Conservation (phyloP, 1,140 invertebrate genomes). For the Teleopsis dalmanni region DNA sequence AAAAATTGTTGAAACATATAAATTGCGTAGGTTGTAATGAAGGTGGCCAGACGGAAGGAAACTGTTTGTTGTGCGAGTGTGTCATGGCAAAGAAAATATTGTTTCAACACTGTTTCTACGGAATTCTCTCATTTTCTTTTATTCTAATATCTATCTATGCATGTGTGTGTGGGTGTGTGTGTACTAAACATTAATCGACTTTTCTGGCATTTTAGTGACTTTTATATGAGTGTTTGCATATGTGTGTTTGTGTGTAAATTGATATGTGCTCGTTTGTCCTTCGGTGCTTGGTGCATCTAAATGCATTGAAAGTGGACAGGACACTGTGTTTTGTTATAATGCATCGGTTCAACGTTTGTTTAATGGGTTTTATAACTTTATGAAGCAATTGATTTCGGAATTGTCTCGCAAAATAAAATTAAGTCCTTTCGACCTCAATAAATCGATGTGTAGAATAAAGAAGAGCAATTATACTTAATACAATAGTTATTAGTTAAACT, state of each 20-base stretch:
- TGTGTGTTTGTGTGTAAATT: neutral
- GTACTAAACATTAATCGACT: constrained; percentile 3
- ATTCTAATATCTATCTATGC: neutral
- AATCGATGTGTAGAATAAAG: neutral
- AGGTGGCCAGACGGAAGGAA: neutral
- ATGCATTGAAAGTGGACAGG: neutral
- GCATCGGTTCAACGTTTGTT: constrained; percentile 5
- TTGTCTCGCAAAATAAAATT: neutral
- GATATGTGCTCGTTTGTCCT: neutral
- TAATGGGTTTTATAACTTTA: constrained; percentile 6
- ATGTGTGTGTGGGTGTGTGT: neutral
- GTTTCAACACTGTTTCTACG: constrained; percentile 6
- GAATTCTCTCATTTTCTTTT: neutral
- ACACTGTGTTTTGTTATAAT: neutral
- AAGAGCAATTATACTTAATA: no score
- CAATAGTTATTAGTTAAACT: no score
- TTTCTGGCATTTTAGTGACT: constrained; percentile 3
- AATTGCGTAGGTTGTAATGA: no score
- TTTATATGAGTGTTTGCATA: neutral
- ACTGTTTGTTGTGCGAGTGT: neutral
- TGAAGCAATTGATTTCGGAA: constrained; percentile 7
- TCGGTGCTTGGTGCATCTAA: neutral
- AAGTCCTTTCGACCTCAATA: neutral
- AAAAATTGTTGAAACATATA: no score
- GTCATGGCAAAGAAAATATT: constrained; percentile 4